These are phyloP conservation scores for Protobothrops mucrosquamatus DNA, from an alignment of 2,113 vertebrate genomes.

Conservation along the genomic window DNA sequence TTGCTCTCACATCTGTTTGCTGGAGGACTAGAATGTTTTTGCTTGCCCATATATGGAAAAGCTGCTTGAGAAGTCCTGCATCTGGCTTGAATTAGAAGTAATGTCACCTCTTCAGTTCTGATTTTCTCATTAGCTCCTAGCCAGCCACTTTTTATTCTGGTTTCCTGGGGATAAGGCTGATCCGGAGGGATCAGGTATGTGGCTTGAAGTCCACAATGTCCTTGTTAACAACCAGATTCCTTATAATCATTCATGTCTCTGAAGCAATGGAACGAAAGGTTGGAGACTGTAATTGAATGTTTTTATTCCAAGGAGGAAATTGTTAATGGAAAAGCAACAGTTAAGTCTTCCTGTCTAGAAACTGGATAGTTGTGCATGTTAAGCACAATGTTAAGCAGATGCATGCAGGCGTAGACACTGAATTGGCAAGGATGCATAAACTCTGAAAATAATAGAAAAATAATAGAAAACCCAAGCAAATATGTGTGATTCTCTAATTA, in stretches of 20 bases:
- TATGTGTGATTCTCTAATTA: neutral
- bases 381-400: too few relatives aligned
- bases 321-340: neutral
- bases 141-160: neutral
- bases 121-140: neutral
- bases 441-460: neutral
- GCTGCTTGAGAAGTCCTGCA: constrained; percentile 4
- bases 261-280: neutral
- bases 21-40: constrained; percentile 12
- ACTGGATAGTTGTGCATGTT: neutral
- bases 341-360: neutral
- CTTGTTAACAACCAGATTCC: neutral
- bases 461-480: neutral
- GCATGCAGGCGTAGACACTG: neutral
- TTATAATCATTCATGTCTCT: constrained; percentile 29
- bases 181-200: constrained; percentile 11
- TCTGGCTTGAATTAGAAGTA: constrained; percentile 43
- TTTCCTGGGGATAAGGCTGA: constrained; percentile 1
- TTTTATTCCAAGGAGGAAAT: neutral
- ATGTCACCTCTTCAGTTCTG: constrained; percentile 17
- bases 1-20: constrained; percentile 25
- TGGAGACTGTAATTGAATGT: neutral
- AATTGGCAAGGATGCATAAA: neutral
- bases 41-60: constrained; percentile 63
- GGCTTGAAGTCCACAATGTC: neutral